These are phyloP conservation scores for Drosophila arawakana DNA, from an alignment of 1,140 invertebrate species.

Conservation along the genomic window DNA sequence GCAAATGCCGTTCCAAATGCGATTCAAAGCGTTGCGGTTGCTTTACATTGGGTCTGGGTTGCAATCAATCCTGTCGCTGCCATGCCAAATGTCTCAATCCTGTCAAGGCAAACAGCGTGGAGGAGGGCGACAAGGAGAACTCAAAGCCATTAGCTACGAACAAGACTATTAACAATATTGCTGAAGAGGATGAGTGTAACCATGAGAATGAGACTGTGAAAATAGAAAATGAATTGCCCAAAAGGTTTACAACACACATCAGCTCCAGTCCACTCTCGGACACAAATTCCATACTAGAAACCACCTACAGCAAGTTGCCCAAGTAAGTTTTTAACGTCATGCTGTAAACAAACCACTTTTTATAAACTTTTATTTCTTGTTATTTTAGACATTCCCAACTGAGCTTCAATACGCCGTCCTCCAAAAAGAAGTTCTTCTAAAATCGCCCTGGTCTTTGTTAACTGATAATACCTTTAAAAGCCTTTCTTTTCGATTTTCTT, in stretches of 20 bases:
- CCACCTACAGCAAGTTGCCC: constrained; percentile 18
- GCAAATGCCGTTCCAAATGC: constrained; percentile 65
- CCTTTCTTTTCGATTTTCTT: too few relatives aligned
- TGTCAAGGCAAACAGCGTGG: neutral
- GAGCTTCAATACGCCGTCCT: constrained; percentile 53
- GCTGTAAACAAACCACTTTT: neutral
- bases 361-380: neutral
- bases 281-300: neutral
- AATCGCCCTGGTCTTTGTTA: neutral
- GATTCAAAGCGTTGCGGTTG: constrained; percentile 65
- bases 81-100: constrained; percentile 53
- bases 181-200: neutral
- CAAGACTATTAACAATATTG: neutral
- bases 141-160: neutral
- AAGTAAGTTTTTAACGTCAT: constrained; percentile 17
- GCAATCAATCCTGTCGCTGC: constrained; percentile 49
- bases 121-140: constrained; percentile 21
- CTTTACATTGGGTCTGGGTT: constrained; percentile 29
- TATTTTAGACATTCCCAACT: constrained; percentile 55
- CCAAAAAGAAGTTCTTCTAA: constrained; percentile 72
- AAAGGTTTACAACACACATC: neutral
- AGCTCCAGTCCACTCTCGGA: neutral
- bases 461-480: too few relatives aligned
- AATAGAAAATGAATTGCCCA: neutral
- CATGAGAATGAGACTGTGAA: neutral